These are phyloP conservation scores for Drosophila mettleri DNA, from an alignment of 2,888 invertebrate genomes.

Conservation along the genomic window DNA sequence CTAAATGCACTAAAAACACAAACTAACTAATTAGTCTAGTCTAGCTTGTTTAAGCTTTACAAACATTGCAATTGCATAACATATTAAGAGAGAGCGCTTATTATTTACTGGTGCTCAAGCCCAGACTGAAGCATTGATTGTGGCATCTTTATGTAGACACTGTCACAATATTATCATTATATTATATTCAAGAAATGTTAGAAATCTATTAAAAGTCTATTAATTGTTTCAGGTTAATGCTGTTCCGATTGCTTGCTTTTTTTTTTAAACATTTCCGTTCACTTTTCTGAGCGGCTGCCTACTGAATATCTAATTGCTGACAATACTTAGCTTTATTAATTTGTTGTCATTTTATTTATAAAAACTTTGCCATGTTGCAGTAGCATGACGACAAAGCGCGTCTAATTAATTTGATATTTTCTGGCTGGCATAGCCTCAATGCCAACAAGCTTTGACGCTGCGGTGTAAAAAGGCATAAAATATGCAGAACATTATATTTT, in stretches of 20 bases:
- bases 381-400: conserved; percentile 44
- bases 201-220: no score
- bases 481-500: conserved; percentile 39
- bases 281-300: background rate
- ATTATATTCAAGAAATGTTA: no score
- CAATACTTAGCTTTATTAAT: conserved; percentile 12
- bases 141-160: no score
- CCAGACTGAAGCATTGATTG: no score
- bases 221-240: background rate
- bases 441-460: conserved; percentile 35
- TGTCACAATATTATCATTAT: no score
- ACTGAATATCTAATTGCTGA: background rate
- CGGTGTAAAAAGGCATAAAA: conserved; percentile 54
- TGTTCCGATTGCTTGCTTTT: background rate
- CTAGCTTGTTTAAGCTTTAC: background rate
- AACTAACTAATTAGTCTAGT: conserved; percentile 5
- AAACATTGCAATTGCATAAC: no score
- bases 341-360: conserved; percentile 38
- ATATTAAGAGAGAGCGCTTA: no score
- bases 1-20: conserved; percentile 13
- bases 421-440: conserved; percentile 37
- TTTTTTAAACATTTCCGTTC: background rate
- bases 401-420: conserved; percentile 77
- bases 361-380: conserved; percentile 26
- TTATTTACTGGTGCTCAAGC: background rate